Conservation (phyloP, 2,888 invertebrate species). For the Xylota sylvarum region DNA sequence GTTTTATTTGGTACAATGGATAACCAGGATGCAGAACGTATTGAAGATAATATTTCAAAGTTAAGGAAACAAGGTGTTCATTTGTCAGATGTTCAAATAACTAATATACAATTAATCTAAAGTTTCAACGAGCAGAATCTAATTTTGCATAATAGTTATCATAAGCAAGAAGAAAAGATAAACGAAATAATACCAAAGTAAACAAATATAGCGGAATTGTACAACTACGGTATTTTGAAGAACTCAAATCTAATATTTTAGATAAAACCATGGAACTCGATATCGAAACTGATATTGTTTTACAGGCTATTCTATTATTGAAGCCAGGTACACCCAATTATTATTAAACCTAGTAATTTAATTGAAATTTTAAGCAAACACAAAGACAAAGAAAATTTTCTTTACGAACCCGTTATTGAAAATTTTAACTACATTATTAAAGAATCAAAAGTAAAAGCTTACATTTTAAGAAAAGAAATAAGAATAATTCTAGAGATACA, state of each 20-base stretch:
- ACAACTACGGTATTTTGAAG: too few species aligned
- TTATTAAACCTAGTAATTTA: too few species aligned
- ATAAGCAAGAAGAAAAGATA: too few species aligned
- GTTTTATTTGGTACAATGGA: too few species aligned
- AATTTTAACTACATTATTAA: conserved; percentile 8
- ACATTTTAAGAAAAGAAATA: neutral
- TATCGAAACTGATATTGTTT: conserved; percentile 26
- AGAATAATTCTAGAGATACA: too few species aligned
- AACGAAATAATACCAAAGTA: too few species aligned
- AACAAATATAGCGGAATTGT: too few species aligned
- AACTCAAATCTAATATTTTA: neutral
- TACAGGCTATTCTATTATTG: neutral
- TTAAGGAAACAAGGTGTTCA: neutral
- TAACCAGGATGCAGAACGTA: too few species aligned
- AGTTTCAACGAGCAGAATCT: too few species aligned
- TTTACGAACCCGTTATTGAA: conserved; percentile 9
- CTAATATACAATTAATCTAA: neutral
- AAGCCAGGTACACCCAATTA: conserved; percentile 1
- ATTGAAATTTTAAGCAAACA: too few species aligned
- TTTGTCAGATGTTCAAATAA: neutral
- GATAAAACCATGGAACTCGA: conserved; percentile 34
- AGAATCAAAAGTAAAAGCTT: neutral
- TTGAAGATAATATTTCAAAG: too few species aligned
- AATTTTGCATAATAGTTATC: too few species aligned
- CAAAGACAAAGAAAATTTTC: conserved; percentile 12